Evolutionary conservation across 1,140 invertebrate genomes (phyloP), one percentile per base, ranked within the genome.

Genomic region (Polypedilum pembai): DNA sequence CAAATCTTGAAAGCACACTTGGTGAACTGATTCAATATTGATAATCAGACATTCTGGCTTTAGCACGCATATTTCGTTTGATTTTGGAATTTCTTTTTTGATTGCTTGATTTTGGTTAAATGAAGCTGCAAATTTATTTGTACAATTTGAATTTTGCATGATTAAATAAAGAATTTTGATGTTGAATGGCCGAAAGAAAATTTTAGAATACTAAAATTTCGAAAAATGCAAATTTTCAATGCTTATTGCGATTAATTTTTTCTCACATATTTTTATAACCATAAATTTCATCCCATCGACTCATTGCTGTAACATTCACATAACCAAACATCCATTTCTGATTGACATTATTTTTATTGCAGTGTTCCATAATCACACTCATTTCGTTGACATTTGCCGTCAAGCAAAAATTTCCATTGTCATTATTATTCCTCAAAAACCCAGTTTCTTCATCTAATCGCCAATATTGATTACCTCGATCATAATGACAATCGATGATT

Each of bases 401-500:
- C 20, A 81, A 45, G 20, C 80, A 81, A 0, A 74, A 69, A 0
- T 20, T 15, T 15, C 20, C 24, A 18, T 76, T 76, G 1, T 79
- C 79, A 21, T 79, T 75, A 12, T 78, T 72, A 0, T 81, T 40
- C 20, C 77, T 20, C 8, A 69, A 10, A 8, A 18, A 76, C 12
- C 78, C 75, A 12, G 74, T 74, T n/a, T 73, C 92, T 74, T 88
- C 78, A 79, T 94, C 87, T 78, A 94, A 98, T 79, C 89, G 88
- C 92, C 94, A 98, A 74, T 94, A 85, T 82, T 98, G 96, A 84
- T 98, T 98, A 0, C 95, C 95, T 75, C 92, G 89, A 77, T 90
- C 87, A 0, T 92, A 89, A 79, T 96, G 94, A 74, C 93, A 95
- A 18, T 69, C 65, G 0, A 69, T 10, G 3, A 69, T 5, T 18